A percentile compares a stretch with the other conserved stretches of the same genome.
phyloP scores from a whole-genome alignment of 2,797 vertebrate genomes.

The Eospalax fontanierii region DNA sequence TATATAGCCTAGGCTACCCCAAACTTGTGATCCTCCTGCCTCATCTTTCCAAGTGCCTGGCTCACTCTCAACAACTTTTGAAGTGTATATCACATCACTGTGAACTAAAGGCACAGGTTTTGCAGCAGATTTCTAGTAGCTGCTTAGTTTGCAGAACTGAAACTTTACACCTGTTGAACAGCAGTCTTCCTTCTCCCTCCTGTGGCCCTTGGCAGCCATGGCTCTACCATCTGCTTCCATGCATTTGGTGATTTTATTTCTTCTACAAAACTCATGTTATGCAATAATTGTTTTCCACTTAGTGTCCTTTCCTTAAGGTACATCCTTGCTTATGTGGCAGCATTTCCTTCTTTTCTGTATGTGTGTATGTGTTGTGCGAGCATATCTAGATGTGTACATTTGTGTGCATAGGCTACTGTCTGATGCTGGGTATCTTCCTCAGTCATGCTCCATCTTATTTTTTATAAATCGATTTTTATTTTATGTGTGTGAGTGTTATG shows the following conservation, averaged over 20 bases:
- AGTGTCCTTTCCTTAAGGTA: neutral
- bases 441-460: neutral
- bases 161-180: neutral
- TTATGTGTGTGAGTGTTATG: no score
- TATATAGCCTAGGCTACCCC: neutral
- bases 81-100: neutral
- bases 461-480: no score
- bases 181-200: rapidly evolving
- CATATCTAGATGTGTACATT: neutral
- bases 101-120: neutral
- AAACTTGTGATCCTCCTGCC: neutral
- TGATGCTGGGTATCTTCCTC: neutral
- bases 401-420: neutral
- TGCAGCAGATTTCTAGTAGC: neutral
- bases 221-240: neutral
- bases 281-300: neutral
- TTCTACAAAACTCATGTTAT: neutral
- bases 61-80: neutral
- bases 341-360: neutral
- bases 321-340: neutral
- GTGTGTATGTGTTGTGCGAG: no score
- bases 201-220: neutral
- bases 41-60: neutral
- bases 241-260: neutral
- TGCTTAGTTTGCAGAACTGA: neutral